These are phyloP conservation scores for Pteronotus mesoamericanus DNA, from an alignment of 2,797 vertebrate species.

Conservation along the genomic window DNA sequence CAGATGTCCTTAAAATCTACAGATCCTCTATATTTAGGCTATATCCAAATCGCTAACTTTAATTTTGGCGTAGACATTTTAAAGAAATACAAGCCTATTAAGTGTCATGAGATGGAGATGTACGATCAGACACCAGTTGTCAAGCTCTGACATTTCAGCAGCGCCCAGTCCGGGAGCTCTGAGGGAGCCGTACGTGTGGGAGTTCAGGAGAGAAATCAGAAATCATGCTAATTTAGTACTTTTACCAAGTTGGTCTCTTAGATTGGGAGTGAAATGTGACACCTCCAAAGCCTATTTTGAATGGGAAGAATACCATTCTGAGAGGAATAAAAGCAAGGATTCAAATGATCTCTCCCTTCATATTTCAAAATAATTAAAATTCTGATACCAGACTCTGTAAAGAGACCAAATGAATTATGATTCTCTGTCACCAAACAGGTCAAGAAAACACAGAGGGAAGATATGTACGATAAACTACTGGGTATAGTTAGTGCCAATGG, in stretches of 20 bases:
- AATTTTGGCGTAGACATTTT: neutral
- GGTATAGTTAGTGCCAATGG: neutral
- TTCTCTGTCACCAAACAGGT: neutral
- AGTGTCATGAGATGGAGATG: neutral
- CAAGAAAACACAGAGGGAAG: neutral
- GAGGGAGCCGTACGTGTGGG: neutral
- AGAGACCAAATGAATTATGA: neutral
- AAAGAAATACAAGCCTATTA: constrained; percentile 40
- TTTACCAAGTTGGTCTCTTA: neutral
- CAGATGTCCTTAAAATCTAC: constrained; percentile 46
- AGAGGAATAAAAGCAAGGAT: neutral
- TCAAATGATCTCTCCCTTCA: neutral
- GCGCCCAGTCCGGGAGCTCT: neutral
- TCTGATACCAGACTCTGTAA: neutral
- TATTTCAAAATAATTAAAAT: constrained; percentile 15
- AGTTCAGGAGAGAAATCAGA: neutral
- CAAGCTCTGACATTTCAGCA: neutral
- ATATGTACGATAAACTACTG: neutral
- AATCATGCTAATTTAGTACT: neutral
- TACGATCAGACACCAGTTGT: neutral
- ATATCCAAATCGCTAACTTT: constrained; percentile 36
- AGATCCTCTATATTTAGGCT: constrained; percentile 10
- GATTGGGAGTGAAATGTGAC: neutral
- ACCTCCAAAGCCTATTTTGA: neutral
- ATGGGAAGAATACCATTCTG: neutral